Evolutionary conservation across 2,888 invertebrate genomes (phyloP), one percentile per base, ranked within the genome.

Genomic region (Drosophila putrida): DNA sequence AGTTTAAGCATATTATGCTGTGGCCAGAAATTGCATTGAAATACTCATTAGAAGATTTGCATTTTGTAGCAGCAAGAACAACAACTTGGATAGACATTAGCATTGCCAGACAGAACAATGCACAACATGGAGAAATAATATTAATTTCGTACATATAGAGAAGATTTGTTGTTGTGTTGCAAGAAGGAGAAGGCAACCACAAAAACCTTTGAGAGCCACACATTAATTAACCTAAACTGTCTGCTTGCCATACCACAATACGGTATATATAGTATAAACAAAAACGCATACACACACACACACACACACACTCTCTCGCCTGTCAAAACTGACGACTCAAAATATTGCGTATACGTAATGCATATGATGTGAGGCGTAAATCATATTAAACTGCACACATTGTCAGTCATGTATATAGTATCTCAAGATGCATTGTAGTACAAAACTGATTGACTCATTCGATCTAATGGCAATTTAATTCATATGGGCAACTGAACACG

Each of bases 161-260:
- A 10, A 41, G 6, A 41, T 20, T 20, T 31, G n/a, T 27, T 36
- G 27, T 25, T 36, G 46, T 8, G 13, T 25, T 4, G 20, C 39
- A 59, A 33, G 59, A 13, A 11, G 13, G n/a, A 6, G 31, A 43
- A 39, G 53, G 15, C 28, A 67, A 58, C 74, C 71, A 38, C 79
- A 82, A 83, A 73, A 82, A 68, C 62, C 73, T 71, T 71, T 69
- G 71, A 63, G 60, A 61, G 64, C 77, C 82, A 65, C 80, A 82
- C 70, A 88, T 80, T 79, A 84, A 88, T 77, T 88, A 74, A 74
- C 73, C 64, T 49, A 46, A 38, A 28, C 46, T 31, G 64, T 46
- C 49, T 33, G n/a, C 41, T 28, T 57, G 39, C 62, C 41, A 55
- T 25, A 15, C 63, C 41, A 41, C 58, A 71, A 13, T 51, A 60